Evolutionary conservation across 1,140 invertebrate genomes (phyloP).

Genomic region (Nebria ingens): DNA sequence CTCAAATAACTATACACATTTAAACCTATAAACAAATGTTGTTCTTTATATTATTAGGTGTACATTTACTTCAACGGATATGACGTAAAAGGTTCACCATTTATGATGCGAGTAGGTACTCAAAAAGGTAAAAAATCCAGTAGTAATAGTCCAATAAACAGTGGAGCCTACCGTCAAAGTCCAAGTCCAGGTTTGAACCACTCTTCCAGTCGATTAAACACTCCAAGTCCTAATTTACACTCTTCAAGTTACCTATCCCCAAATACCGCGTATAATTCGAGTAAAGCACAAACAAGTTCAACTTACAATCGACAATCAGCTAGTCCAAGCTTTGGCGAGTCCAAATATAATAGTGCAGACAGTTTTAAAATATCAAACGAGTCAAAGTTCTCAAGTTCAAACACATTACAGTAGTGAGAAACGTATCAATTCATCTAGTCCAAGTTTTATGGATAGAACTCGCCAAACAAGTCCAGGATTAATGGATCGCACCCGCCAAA

Average conservation of each 20-base stretch:
- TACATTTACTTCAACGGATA: slow-evolving; percentile 93
- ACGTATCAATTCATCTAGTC: slow-evolving; percentile 31
- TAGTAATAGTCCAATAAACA: slow-evolving; percentile 20
- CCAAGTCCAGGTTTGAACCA: slow-evolving; percentile 27
- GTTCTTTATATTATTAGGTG: slow-evolving; percentile 39
- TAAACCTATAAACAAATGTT: not conserved
- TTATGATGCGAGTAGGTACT: slow-evolving; percentile 66
- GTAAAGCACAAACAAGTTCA: slow-evolving; percentile 14
- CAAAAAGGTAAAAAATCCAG: slow-evolving; percentile 42
- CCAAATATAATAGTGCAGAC: slow-evolving; percentile 11
- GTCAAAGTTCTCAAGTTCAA: not conserved
- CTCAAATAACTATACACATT: too few relatives aligned
- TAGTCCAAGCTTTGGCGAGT: slow-evolving; percentile 23
- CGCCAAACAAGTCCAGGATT: slow-evolving; percentile 28
- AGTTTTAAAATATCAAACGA: not conserved
- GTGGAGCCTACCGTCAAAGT: slow-evolving; percentile 28
- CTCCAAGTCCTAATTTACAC: slow-evolving; percentile 18
- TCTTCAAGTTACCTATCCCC: not conserved
- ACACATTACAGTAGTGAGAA: slow-evolving; percentile 24
- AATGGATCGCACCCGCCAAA: slow-evolving; percentile 28
- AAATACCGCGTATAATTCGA: not conserved
- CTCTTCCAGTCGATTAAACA: slow-evolving; percentile 19
- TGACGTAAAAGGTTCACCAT: slow-evolving; percentile 85
- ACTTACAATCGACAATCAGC: slow-evolving; percentile 23
- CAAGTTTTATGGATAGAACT: slow-evolving; percentile 29